Evolutionary conservation across 2,888 invertebrate genomes (phyloP), one percentile per base, ranked within the genome.

Genomic region (Oasisia sp.): DNA sequence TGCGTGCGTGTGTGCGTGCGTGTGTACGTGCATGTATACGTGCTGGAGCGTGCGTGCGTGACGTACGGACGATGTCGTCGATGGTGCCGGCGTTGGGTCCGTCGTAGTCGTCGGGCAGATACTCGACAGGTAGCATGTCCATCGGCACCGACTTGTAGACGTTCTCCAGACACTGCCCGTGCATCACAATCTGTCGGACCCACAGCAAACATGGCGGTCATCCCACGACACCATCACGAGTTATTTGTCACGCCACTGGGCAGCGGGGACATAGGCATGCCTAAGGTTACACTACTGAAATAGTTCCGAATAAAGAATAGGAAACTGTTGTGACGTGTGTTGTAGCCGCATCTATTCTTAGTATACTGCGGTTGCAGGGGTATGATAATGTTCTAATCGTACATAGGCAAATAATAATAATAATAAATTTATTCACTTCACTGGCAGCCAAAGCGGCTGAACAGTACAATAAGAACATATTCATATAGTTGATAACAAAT

Each of bases 71-170:
- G 12, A 94, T 94, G 4, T 93, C 93, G 32, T 93, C 91, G n/a
- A 94, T 27, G 27, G 92, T 93, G 89, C 94, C 94, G 19, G 94
- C 94, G 38, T 90, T 91, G 11, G 93, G 93, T 32, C 94, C 94
- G 7, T 91, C 92, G 91, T 94, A 94, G 89, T 94, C 94, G 91
- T 94, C 94, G 0, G 94, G 94, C 56, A 94, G 93, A 91, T 94
- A 94, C 89, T 94, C 94, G 9, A 91, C 92, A 0, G 94, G 94
- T 19, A 94, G 91, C 89, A 94, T 89, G 11, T 94, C 93, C 94
- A 93, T 94, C 38, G 94, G 94, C 12, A 94, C 92, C 19, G 90
- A 44, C 91, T 93, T 93, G 93, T 94, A 94, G 45, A 94, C 93
- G 5, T 94, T 94, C 90, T 94, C 93, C 93, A 94, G 94, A 89